Base-by-base conservation (phyloP, 2,113 vertebrate species). In the Periophthalmus modestus region DNA sequence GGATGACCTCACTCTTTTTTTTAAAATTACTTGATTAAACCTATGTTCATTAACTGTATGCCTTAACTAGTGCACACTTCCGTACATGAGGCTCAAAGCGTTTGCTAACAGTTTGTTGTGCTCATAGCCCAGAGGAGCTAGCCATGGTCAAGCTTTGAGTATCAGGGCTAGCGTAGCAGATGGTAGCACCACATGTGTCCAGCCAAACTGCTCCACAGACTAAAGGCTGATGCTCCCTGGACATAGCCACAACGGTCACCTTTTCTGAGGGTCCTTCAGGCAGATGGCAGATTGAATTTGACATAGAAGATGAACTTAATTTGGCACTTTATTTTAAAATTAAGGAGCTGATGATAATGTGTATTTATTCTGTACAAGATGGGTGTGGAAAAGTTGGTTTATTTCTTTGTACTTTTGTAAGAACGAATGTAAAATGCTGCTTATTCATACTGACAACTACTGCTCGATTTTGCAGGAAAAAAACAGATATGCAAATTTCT, bases 111-210 rank as follows among this genome's bases (percentile, higher is more conserved):
- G 12, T 52, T 58, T 2, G 24, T 54, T 63, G 47, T 67, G 59
- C 73, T 75, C 7, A 1, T 52, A 55, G 18, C 52, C 2, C 52
- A 7, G 52, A 55, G 52, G 52, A 55, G 52, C 52, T 55, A n/a
- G n/a, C 52, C 7, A 2, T 11, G 52, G 18, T 18, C 50, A 54
- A 19, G 19, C 52, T 55, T 21, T 2, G 19, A 7, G 52, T n/a
- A 10, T 55, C 9, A 11, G 19, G 52, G 52, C 52, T 59, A 24
- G 57, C 57, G 23, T 23, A 76, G 73, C 86, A 90, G 78, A 87
- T 85, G 88, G 78, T n/a, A n/a, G 72, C 83, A 52, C 81, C 39
- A 18, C 81, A 57, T 79, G 79, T 73, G 73, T 76, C 67, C 59
- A 47, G 69, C 73, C 71, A 66, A 79, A 73, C 43, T 71, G 74